Percentiles rank a stretch among this genome's conserved stretches.
Evolutionary conservation across 2,797 vertebrate species (phyloP).

Genomic region (Halcyon badia): DNA sequence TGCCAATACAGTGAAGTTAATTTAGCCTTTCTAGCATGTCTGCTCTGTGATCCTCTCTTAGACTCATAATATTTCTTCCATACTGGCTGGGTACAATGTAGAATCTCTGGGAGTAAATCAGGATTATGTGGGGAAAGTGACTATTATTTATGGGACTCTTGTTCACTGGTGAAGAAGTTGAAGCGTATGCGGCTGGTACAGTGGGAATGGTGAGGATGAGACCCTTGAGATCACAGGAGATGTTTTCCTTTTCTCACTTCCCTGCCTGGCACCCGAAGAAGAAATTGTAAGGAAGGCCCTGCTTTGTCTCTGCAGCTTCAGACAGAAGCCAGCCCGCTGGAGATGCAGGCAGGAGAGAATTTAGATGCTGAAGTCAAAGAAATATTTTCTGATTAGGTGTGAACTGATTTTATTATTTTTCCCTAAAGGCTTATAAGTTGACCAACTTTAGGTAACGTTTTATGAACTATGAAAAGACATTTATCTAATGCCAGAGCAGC

Average conservation of each 20-base stretch:
- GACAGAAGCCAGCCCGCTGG: background rate
- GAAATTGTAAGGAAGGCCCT: slow-evolving; percentile 7
- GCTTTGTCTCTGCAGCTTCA: slow-evolving; percentile 19
- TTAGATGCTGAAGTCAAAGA: slow-evolving; percentile 54
- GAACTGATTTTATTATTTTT: slow-evolving; percentile 69
- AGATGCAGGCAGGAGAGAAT: slow-evolving; percentile 43
- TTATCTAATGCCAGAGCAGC: slow-evolving; percentile 55
- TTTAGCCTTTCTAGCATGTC: background rate
- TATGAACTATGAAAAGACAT: slow-evolving; percentile 58
- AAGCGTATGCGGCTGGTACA: background rate
- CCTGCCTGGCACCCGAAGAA: slow-evolving; percentile 10
- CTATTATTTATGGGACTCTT: background rate
- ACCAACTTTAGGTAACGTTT: slow-evolving; percentile 62
- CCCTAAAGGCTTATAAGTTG: slow-evolving; percentile 48
- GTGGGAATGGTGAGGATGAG: background rate
- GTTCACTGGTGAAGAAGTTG: background rate
- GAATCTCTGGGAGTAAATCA: slow-evolving; percentile 46
- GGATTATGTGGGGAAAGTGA: slow-evolving; percentile 16
- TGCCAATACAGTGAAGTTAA: background rate
- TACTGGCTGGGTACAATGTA: background rate
- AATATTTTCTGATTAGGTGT: slow-evolving; percentile 70
- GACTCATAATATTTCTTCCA: slow-evolving; percentile 43
- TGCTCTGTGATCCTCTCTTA: slow-evolving; percentile 6
- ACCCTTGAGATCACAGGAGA: background rate
- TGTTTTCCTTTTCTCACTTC: background rate